phyloP scores from a whole-genome alignment of 2,888 invertebrate species.

The Caenorhabditis japonica region DNA sequence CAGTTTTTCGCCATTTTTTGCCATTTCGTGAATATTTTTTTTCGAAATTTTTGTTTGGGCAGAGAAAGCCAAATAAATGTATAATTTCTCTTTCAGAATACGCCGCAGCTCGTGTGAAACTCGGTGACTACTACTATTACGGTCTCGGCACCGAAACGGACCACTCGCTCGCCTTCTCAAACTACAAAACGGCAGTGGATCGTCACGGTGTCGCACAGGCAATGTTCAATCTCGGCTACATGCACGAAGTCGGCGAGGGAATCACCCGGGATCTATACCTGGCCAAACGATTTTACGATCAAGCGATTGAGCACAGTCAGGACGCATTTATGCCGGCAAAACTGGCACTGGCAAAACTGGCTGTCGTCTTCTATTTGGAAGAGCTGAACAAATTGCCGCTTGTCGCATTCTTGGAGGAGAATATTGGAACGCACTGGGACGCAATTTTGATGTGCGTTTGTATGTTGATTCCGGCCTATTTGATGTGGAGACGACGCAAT shows the following conservation, averaged over 20 bases:
- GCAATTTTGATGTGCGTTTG: slow-evolving; percentile 56
- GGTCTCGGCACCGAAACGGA: slow-evolving; percentile 87
- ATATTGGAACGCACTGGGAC: slow-evolving; percentile 68
- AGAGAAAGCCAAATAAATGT: too few relatives aligned
- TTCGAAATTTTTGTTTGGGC: too few relatives aligned
- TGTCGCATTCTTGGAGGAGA: slow-evolving; percentile 46
- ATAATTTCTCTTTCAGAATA: slow-evolving; percentile 80
- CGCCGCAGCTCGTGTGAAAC: slow-evolving; percentile 84
- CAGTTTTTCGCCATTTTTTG: too few relatives aligned
- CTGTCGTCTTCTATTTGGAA: slow-evolving; percentile 83
- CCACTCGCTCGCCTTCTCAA: slow-evolving; percentile 59
- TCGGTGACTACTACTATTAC: slow-evolving; percentile 98
- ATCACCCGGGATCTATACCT: slow-evolving; percentile 89
- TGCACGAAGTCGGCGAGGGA: slow-evolving; percentile 98
- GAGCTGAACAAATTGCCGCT: slow-evolving; percentile 58
- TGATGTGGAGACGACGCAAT: slow-evolving; percentile 23
- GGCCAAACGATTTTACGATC: slow-evolving; percentile 96
- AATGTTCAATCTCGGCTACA: slow-evolving; percentile 98
- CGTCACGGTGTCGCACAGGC: slow-evolving; percentile 96
- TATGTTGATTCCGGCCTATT: slow-evolving; percentile 4
- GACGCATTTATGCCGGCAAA: slow-evolving; percentile 95
- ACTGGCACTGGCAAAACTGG: slow-evolving; percentile 88
- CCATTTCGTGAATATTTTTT: too few relatives aligned
- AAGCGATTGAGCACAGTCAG: slow-evolving; percentile 90
- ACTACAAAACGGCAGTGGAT: slow-evolving; percentile 85